Percentiles rank a stretch among this genome's conserved stretches.
These are phyloP conservation scores for Eleutherodactylus coqui DNA, from an alignment of 2,797 vertebrate species.

Conservation along the genomic window DNA sequence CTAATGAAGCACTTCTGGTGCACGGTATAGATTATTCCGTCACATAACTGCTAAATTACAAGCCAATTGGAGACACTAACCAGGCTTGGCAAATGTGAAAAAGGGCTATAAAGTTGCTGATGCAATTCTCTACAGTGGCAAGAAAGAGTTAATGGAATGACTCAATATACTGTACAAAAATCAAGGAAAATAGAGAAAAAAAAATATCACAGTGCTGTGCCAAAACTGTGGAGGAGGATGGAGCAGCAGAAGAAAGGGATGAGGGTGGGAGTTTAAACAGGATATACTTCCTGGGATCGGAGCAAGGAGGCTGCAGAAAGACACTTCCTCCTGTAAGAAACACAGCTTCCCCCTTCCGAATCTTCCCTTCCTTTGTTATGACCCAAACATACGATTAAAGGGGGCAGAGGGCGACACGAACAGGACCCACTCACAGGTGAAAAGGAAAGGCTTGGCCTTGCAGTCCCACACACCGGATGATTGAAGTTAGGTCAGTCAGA, in stretches of 20 bases:
- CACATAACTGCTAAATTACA: conserved; percentile 36
- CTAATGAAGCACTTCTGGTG: conserved; percentile 21
- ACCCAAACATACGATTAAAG: conserved; percentile 9
- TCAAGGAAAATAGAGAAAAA: not conserved
- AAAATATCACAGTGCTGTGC: conserved; percentile 7
- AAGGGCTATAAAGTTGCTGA: not conserved
- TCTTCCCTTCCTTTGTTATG: conserved; percentile 16
- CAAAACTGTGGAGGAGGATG: conserved; percentile 35
- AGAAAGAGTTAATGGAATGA: conserved; percentile 32
- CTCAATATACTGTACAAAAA: conserved; percentile 48
- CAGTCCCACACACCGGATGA: not conserved
- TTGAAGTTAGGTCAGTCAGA: not conserved
- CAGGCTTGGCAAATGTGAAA: not conserved
- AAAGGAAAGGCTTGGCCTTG: not conserved
- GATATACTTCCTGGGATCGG: conserved; percentile 60
- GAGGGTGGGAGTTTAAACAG: conserved; percentile 57
- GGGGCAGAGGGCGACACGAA: not conserved
- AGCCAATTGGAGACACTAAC: not conserved
- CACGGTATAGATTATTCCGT: conserved; percentile 26
- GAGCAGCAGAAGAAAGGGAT: conserved; percentile 17
- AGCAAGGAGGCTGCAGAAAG: conserved; percentile 36
- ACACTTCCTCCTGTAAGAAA: conserved; percentile 47
- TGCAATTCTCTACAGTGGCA: not conserved
- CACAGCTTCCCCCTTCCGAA: not conserved
- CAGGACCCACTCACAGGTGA: not conserved